phyloP scores from a whole-genome alignment of 2,113 vertebrate species.

The Barbus barbus region DNA sequence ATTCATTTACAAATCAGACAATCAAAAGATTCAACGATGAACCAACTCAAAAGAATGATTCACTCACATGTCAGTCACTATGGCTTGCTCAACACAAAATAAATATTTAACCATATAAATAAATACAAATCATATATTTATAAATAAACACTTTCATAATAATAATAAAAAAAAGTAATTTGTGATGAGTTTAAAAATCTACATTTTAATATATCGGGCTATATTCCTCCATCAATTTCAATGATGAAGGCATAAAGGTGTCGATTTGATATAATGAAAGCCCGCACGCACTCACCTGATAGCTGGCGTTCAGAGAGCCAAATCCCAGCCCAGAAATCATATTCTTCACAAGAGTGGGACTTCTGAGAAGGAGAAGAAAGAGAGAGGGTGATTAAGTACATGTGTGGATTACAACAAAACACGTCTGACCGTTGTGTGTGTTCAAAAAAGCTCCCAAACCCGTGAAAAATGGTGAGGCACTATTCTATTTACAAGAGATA shows the following conservation, averaged over 20 bases:
- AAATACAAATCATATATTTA: no score
- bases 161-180: no score
- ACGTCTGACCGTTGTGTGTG: constrained; percentile 5
- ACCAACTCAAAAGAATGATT: neutral
- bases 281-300: constrained; percentile 83
- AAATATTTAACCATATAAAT: neutral
- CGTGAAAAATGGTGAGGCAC: constrained; percentile 64
- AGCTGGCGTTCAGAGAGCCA: constrained; percentile 96
- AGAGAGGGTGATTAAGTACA: constrained; percentile 54
- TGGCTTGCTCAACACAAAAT: neutral
- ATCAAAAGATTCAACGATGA: no score
- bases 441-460: constrained; percentile 56
- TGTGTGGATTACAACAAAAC: neutral
- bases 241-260: neutral
- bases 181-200: no score
- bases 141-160: no score
- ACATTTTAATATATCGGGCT: neutral
- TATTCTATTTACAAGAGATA: constrained; percentile 11
- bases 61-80: neutral
- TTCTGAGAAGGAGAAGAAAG: constrained; percentile 73
- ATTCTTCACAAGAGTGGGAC: constrained; percentile 98
- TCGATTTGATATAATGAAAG: constrained; percentile 21
- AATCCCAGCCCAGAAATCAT: constrained; percentile 98
- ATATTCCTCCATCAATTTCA: neutral
- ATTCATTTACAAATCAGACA: neutral